Evolutionary conservation across 1,140 invertebrate species (phyloP).

Genomic region (Drosophila sp.): DNA sequence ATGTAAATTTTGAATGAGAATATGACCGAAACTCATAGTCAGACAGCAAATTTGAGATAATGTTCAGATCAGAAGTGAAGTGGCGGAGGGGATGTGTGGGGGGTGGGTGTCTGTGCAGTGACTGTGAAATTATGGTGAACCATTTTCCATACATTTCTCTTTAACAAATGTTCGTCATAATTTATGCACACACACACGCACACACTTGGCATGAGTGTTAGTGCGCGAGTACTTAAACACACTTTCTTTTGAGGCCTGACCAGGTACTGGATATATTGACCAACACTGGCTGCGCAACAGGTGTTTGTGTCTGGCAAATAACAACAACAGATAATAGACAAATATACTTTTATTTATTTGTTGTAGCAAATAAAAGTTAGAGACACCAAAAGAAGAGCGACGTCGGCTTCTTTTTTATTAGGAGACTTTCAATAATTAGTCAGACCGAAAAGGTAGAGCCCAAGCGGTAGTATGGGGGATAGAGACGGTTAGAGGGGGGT

Average conservation of each 20-base stretch:
- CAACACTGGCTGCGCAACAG: slow-evolving; percentile 28
- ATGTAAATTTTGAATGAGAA: slow-evolving; percentile 55
- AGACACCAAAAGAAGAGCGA: slow-evolving; percentile 22
- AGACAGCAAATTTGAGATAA: not conserved
- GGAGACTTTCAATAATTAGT: slow-evolving; percentile 67
- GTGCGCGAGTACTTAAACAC: slow-evolving; percentile 21
- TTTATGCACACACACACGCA: slow-evolving; percentile 12
- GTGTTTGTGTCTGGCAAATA: slow-evolving; percentile 45
- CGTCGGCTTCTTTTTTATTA: slow-evolving; percentile 35
- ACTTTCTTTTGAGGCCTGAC: slow-evolving; percentile 44
- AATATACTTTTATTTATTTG: slow-evolving; percentile 10
- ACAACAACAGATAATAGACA: slow-evolving; percentile 17
- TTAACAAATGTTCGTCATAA: slow-evolving; percentile 12
- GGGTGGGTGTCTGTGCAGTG: slow-evolving; percentile 48
- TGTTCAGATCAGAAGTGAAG: not conserved
- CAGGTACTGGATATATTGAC: slow-evolving; percentile 1
- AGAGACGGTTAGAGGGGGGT: slow-evolving; percentile 16
- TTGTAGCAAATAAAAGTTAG: slow-evolving; percentile 42
- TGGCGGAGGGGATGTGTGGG: slow-evolving; percentile 30
- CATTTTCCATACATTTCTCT: slow-evolving; percentile 52
- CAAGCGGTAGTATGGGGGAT: not conserved
- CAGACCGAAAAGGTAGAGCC: slow-evolving; percentile 44
- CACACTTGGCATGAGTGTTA: slow-evolving; percentile 31
- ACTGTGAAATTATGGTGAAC: slow-evolving; percentile 67
- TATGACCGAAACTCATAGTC: slow-evolving; percentile 36